Conservation (phyloP, 2,888 invertebrate genomes). For the Agrochola circellaris region DNA sequence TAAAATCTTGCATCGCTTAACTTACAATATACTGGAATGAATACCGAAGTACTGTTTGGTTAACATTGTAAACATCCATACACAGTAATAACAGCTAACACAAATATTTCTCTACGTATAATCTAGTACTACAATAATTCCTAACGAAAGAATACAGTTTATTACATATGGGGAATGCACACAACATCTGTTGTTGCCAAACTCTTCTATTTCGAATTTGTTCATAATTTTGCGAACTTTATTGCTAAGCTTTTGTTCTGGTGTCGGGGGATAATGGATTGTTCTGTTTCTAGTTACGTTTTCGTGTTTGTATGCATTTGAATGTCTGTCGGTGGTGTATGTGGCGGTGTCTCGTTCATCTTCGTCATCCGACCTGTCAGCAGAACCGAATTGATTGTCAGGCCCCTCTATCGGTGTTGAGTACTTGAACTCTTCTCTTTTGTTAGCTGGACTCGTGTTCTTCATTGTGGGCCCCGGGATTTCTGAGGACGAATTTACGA, state of each 20-base stretch:
- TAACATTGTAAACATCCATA: constrained; percentile 59
- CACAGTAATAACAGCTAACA: constrained; percentile 50
- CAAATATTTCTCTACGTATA: constrained; percentile 65
- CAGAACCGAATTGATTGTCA: constrained; percentile 93
- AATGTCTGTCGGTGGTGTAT: constrained; percentile 67
- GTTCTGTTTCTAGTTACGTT: constrained; percentile 79
- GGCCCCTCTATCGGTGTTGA: constrained; percentile 88
- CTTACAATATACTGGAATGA: constrained; percentile 65
- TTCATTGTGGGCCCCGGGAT: constrained; percentile 93
- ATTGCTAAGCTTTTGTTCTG: constrained; percentile 84
- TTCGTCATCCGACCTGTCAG: constrained; percentile 93
- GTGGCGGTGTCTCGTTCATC: constrained; percentile 82
- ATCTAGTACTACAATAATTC: constrained; percentile 64
- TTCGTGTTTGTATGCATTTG: constrained; percentile 65
- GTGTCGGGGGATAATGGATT: constrained; percentile 69
- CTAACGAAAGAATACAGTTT: constrained; percentile 51
- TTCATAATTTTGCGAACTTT: constrained; percentile 85
- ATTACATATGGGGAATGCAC: constrained; percentile 38
- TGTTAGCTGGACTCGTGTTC: constrained; percentile 88
- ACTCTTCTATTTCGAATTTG: constrained; percentile 78
- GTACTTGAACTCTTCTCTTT: constrained; percentile 90
- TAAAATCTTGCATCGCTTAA: constrained; percentile 64
- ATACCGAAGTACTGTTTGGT: constrained; percentile 58
- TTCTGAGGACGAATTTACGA: constrained; percentile 87
- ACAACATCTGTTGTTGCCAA: constrained; percentile 67